Evolutionary conservation across 2,888 invertebrate genomes (phyloP).

Genomic region (Lamellibrachia satsuma): DNA sequence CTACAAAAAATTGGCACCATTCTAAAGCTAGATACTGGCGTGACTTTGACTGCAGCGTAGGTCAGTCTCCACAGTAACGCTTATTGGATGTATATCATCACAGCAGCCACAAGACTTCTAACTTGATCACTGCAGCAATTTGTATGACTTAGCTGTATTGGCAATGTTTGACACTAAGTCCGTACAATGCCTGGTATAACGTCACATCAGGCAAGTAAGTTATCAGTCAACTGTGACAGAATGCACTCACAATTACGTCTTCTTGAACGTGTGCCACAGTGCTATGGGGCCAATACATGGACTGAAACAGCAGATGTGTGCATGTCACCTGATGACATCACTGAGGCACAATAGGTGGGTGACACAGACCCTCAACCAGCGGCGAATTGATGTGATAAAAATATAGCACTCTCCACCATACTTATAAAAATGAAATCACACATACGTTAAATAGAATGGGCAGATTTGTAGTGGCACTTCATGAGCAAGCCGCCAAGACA

Average conservation of each 20-base stretch:
- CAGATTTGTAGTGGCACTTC: conserved; percentile 5
- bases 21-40: not conserved
- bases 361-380: not conserved
- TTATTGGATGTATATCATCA: not conserved
- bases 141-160: not conserved
- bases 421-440: conserved; percentile 17
- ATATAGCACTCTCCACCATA: conserved; percentile 17
- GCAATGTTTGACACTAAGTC: not conserved
- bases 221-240: not conserved
- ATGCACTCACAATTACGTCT: not conserved
- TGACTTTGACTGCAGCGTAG: not conserved
- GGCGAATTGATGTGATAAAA: not conserved
- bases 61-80: not conserved
- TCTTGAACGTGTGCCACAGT: not conserved
- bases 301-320: not conserved
- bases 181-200: not conserved
- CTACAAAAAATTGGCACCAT: not conserved
- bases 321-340: not conserved
- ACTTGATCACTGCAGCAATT: no score
- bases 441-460: not conserved
- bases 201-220: not conserved
- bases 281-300: not conserved
- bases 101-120: no score
- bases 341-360: not conserved
- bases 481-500: not conserved